phyloP scores from a whole-genome alignment of 2,113 vertebrate species.

The Chaenogobius annularis region DNA sequence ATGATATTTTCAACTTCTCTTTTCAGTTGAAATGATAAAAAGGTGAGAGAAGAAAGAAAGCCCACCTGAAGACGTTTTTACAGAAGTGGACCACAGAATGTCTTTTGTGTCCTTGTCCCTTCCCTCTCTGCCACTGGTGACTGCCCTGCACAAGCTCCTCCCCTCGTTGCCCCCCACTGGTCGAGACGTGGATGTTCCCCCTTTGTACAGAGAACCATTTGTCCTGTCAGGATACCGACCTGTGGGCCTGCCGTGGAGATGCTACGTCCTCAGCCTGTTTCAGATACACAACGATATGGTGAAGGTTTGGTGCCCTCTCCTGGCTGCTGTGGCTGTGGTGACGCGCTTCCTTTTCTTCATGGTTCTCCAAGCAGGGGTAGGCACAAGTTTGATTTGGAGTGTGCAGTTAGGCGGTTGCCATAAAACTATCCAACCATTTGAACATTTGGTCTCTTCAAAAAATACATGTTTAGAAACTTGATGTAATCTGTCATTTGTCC shows the following conservation, averaged over 20 bases:
- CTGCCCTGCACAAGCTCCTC: slow-evolving; percentile 58
- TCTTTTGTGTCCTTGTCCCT: slow-evolving; percentile 40
- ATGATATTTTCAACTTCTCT: too few species aligned
- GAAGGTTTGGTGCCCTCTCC: slow-evolving; percentile 90
- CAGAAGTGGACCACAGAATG: slow-evolving; percentile 33
- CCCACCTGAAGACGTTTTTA: slow-evolving; percentile 31
- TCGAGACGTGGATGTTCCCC: slow-evolving; percentile 80
- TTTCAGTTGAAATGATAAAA: too few species aligned
- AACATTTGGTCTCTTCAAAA: background rate
- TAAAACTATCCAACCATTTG: background rate
- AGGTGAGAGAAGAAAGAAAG: background rate
- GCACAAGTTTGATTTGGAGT: background rate
- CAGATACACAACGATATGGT: slow-evolving; percentile 92
- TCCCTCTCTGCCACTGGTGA: slow-evolving; percentile 8
- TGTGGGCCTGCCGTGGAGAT: slow-evolving; percentile 80
- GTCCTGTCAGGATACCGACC: slow-evolving; percentile 87
- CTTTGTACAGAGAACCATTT: slow-evolving; percentile 86
- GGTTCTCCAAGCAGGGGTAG: slow-evolving; percentile 56
- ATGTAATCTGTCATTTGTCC: too few species aligned
- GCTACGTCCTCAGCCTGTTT: slow-evolving; percentile 88
- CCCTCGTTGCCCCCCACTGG: slow-evolving; percentile 78
- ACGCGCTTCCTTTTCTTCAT: slow-evolving; percentile 37
- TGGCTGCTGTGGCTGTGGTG: slow-evolving; percentile 72
- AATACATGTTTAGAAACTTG: too few species aligned
- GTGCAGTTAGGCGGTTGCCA: background rate